Conservation (phyloP, 2,113 vertebrate species). For the Piprites chloris region DNA sequence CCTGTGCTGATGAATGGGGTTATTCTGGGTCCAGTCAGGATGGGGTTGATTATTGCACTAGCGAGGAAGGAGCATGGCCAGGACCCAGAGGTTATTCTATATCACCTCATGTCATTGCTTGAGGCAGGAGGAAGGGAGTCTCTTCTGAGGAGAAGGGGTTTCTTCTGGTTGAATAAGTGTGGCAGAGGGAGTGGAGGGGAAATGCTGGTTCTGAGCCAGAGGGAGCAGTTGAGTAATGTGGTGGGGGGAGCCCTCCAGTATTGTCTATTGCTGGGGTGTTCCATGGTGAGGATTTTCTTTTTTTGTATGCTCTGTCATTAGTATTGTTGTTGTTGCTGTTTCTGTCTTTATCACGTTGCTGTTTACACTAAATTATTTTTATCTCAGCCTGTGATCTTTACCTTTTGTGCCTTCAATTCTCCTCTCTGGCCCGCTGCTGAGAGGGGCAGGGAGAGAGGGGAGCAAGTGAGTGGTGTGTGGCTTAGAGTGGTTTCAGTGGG, state of each 20-base stretch:
- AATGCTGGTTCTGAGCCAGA: background rate
- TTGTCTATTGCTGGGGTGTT: accelerated
- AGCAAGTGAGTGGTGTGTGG: accelerated
- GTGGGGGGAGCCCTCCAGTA: background rate
- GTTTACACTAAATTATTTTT: background rate
- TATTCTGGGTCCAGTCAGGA: background rate
- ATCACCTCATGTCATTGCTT: background rate
- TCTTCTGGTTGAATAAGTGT: background rate
- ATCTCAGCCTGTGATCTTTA: background rate
- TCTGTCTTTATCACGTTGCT: background rate
- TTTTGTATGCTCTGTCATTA: background rate
- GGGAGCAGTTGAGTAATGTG: background rate
- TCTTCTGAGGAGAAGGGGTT: background rate
- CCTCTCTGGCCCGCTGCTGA: background rate
- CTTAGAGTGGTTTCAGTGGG: background rate
- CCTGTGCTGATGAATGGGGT: background rate
- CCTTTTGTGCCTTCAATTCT: background rate
- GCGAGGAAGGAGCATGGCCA: too few species aligned
- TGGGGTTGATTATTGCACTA: background rate
- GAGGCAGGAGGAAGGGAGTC: background rate
- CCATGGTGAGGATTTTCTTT: background rate
- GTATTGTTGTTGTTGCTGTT: background rate
- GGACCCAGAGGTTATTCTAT: background rate
- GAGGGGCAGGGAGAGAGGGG: background rate
- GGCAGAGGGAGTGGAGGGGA: background rate